Conservation (phyloP, 2,113 vertebrate genomes). For the Nothobranchius furzeri region DNA sequence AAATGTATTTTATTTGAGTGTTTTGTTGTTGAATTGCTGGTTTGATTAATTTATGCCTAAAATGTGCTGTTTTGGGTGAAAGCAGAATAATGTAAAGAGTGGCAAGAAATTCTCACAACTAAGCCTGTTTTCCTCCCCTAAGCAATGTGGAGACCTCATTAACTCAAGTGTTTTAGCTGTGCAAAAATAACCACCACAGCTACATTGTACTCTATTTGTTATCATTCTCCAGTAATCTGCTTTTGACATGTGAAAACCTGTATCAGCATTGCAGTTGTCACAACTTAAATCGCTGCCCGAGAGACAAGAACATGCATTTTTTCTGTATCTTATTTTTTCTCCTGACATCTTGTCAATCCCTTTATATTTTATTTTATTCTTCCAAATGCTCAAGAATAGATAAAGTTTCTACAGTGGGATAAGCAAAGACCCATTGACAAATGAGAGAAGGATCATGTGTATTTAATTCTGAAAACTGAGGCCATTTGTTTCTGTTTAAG, state of each 20-base stretch:
- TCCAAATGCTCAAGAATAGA: not conserved
- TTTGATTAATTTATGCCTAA: not conserved
- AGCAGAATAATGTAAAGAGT: not conserved
- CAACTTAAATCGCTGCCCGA: not conserved
- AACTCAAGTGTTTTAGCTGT: not conserved
- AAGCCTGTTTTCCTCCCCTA: not conserved
- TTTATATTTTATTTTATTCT: not conserved
- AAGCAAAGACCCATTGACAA: slow-evolving; percentile 33
- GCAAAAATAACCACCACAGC: not conserved
- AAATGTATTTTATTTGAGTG: not conserved
- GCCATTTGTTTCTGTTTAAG: slow-evolving; percentile 7
- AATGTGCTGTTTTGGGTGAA: not conserved
- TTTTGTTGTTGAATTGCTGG: not conserved
- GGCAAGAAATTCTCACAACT: not conserved
- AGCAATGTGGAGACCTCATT: not conserved
- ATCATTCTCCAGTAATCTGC: not conserved
- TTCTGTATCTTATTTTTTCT: not conserved
- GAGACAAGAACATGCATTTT: not conserved
- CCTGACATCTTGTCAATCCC: not conserved
- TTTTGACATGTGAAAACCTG: not conserved
- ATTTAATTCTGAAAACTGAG: slow-evolving; percentile 1
- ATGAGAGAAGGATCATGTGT: slow-evolving; percentile 18
- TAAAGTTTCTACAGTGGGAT: not conserved
- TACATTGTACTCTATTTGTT: not conserved
- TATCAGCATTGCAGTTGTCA: not conserved